Evolutionary conservation across 2,888 invertebrate genomes (phyloP), one percentile per base, ranked within the genome.

Genomic region (Abrostola triplasia): DNA sequence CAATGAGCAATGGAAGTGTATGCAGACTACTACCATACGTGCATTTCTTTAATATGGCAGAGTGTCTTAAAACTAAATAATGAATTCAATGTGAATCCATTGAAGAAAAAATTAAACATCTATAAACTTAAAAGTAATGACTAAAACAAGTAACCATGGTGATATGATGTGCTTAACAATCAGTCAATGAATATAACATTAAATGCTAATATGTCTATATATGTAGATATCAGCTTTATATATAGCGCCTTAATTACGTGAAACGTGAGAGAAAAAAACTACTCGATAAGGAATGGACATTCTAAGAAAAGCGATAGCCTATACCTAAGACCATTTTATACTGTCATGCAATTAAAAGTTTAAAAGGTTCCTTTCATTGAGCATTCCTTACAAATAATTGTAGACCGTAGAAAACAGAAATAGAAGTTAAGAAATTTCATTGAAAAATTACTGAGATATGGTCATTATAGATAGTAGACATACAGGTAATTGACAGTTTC

Each of bases 331-430:
- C 79, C 78, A 73, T 80, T 80, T 80, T 79, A 81, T 77, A 83
- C 79, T 76, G 80, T 88, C 89, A 88, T 93, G 93, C 93, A 92
- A 90, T 91, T 90, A 92, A 91, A 91, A 90, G 88, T 91, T 90
- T 89, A 86, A 90, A 90, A 90, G 90, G 88, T 90, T 85, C 73
- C 79, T 77, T 86, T 82, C 73, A 86, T 89, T 90, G 90, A 91
- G 88, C 88, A 85, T 79, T 80, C 67, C 77, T 82, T 80, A 77
- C 70, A 82, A 77, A 70, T 77, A 79, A 75, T 74, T 48, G 47
- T 56, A 64, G 59, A 61, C 59, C 58, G 66, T 65, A 55, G 52
- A 42, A 37, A 67, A 65, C 38, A 52, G 59, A 53, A 56, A 57
- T 57, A 57, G 40, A 67, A 68, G 42, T 24, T 53, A 53, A 47